A percentile compares a stretch with the other conserved stretches of the same genome.
Conservation (phyloP, 2,797 vertebrate species). For the Lepidocolaptes lacrymiger region DNA sequence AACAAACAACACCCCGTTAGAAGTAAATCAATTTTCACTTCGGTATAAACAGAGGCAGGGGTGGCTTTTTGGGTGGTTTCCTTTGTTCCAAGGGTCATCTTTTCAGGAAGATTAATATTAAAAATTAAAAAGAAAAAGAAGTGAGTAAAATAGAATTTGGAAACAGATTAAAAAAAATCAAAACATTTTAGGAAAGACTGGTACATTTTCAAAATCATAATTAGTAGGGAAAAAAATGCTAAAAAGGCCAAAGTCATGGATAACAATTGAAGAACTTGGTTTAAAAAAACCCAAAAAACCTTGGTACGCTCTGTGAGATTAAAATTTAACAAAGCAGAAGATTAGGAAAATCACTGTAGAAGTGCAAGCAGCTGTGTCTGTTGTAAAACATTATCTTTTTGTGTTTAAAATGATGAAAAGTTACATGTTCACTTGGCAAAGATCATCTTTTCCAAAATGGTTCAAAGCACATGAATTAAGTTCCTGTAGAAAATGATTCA, state of each 20-base stretch:
- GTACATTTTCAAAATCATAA: not conserved
- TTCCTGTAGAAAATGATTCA: not conserved
- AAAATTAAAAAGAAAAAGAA: not conserved
- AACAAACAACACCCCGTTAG: not conserved
- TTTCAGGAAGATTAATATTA: not conserved
- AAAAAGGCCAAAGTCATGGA: not conserved
- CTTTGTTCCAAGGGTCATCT: not conserved
- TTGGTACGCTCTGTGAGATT: not conserved
- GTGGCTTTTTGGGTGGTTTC: accelerated
- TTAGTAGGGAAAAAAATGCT: not conserved
- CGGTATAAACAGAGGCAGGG: not conserved
- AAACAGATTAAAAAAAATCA: not conserved
- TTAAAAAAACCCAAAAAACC: accelerated
- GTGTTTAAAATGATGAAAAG: not conserved
- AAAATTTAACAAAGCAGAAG: not conserved
- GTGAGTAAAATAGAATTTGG: not conserved
- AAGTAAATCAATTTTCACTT: not conserved
- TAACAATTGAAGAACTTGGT: not conserved
- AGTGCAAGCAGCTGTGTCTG: not conserved
- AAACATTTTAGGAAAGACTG: not conserved
- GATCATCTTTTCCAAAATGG: not conserved
- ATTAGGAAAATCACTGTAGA: not conserved
- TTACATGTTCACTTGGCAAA: not conserved
- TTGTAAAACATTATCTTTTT: not conserved
- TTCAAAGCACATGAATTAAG: not conserved